Evolutionary conservation across 2,888 invertebrate species (phyloP).

Genomic region (Acleris literana): DNA sequence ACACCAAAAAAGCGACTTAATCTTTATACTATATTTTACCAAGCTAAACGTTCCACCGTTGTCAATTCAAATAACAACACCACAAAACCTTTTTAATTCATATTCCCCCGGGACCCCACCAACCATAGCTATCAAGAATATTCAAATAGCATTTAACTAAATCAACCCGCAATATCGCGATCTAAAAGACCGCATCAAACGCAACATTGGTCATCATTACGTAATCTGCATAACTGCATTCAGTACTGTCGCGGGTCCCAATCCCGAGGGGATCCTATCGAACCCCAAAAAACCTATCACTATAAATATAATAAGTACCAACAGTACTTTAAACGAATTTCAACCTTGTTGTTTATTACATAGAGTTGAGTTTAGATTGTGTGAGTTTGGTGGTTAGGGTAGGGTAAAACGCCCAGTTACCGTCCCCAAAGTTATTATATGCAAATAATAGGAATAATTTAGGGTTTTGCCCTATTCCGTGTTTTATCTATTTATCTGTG

Average conservation of each 20-base stretch:
- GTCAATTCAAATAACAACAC: no score
- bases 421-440: conserved; percentile 79
- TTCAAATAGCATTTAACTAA: conserved; percentile 29
- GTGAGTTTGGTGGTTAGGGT: conserved; percentile 1
- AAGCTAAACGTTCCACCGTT: no score
- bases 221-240: conserved; percentile 77
- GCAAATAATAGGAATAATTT: conserved; percentile 82
- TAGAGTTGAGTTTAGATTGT: conserved; percentile 3
- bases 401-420: conserved; percentile 37
- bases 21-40: no score
- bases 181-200: conserved; percentile 53
- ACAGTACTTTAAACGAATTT: fast-evolving
- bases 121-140: conserved; percentile 14
- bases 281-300: conserved; percentile 24
- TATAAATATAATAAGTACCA: conserved; percentile 32
- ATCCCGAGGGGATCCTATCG: conserved; percentile 53
- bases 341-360: not conserved
- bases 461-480: conserved; percentile 70
- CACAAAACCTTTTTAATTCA: not conserved
- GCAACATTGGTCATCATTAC: conserved; percentile 62
- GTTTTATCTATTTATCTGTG: conserved; percentile 83
- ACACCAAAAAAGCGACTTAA: no score
- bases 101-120: conserved; percentile 1
- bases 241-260: conserved; percentile 62
- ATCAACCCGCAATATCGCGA: conserved; percentile 37